Evolutionary conservation across 2,888 invertebrate genomes (phyloP).

Genomic region (Dolichopus griseipennis): DNA sequence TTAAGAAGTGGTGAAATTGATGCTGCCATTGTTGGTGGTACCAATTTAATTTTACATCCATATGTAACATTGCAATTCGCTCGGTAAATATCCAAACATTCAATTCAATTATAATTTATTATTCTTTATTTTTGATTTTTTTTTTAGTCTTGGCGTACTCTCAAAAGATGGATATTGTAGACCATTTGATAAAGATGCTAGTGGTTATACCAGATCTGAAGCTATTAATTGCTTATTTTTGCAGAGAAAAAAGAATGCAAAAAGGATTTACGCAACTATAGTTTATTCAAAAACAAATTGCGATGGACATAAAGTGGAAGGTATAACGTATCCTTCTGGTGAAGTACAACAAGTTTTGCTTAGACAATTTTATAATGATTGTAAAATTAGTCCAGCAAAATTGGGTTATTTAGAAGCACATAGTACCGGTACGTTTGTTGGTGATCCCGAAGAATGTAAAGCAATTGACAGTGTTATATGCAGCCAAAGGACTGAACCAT

Average conservation of each 20-base stretch:
- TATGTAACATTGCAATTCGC: slow-evolving; percentile 81
- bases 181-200: slow-evolving; percentile 76
- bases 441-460: slow-evolving; percentile 85
- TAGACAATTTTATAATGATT: slow-evolving; percentile 58
- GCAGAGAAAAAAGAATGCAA: slow-evolving; percentile 61
- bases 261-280: slow-evolving; percentile 58
- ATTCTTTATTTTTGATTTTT: not conserved
- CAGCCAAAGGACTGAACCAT: slow-evolving; percentile 61
- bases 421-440: slow-evolving; percentile 71
- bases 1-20: slow-evolving; percentile 77
- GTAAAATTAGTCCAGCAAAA: slow-evolving; percentile 57
- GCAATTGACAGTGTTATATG: slow-evolving; percentile 75
- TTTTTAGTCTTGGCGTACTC: slow-evolving; percentile 59
- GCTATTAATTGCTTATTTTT: slow-evolving; percentile 61
- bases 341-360: slow-evolving; percentile 54
- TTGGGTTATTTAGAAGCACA: slow-evolving; percentile 82
- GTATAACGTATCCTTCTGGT: slow-evolving; percentile 60
- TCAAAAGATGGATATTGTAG: slow-evolving; percentile 81
- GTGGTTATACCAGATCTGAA: slow-evolving; percentile 79
- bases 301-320: slow-evolving; percentile 66
- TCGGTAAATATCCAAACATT: slow-evolving; percentile 43
- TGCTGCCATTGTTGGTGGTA: slow-evolving; percentile 79
- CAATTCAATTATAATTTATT: not conserved
- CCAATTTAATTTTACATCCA: slow-evolving; percentile 79
- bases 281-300: slow-evolving; percentile 73